Evolutionary conservation across 2,888 invertebrate genomes (phyloP).

Genomic region (Philopedon plagiatum): DNA sequence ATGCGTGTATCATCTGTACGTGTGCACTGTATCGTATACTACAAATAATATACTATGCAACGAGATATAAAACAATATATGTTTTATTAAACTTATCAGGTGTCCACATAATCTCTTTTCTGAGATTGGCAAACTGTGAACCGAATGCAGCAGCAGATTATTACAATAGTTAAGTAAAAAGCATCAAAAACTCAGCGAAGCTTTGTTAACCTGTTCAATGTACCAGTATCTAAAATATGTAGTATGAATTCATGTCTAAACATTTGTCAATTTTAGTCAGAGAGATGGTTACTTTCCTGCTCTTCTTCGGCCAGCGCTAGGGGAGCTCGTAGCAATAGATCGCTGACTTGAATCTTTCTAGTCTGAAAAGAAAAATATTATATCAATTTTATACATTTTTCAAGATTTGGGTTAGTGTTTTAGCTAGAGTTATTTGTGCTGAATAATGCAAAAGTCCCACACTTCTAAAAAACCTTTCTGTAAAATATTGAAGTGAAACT

Average conservation of each 20-base stretch:
- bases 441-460: neutral
- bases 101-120: too few species aligned
- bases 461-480: neutral
- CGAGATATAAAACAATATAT: too few species aligned
- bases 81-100: too few species aligned
- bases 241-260: neutral
- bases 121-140: too few species aligned
- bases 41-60: too few species aligned
- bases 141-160: too few species aligned
- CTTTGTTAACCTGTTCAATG: neutral
- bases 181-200: too few species aligned
- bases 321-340: conserved; percentile 65
- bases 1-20: too few species aligned
- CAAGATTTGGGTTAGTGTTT: conserved; percentile 5
- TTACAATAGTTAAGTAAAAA: too few species aligned
- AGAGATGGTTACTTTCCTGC: conserved; percentile 43
- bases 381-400: neutral
- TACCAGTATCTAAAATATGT: neutral
- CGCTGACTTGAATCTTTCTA: conserved; percentile 65
- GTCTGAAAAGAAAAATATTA: conserved; percentile 60
- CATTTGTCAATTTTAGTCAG: neutral
- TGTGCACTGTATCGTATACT: too few species aligned
- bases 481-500: neutral
- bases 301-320: conserved; percentile 67
- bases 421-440: conserved; percentile 11